Evolutionary conservation across 2,888 invertebrate species (phyloP).

Genomic region (Nymphalis c-album): DNA sequence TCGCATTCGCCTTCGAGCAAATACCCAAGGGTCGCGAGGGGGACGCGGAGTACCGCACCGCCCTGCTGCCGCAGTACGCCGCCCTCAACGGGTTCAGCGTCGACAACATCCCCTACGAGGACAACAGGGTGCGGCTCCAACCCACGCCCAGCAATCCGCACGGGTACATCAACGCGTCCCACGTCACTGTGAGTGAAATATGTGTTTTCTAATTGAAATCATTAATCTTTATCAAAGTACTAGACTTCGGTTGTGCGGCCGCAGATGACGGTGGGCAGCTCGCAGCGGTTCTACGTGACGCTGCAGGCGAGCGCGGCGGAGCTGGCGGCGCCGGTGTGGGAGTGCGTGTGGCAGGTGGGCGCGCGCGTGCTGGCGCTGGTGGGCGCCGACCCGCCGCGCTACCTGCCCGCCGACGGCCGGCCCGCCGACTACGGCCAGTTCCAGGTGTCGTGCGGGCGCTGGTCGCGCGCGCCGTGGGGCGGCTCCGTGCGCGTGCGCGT

Average conservation of each 20-base stretch:
- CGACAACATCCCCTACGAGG: slow-evolving; percentile 94
- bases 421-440: slow-evolving; percentile 80
- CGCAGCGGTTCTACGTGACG: slow-evolving; percentile 90
- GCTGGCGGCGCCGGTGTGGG: slow-evolving; percentile 86
- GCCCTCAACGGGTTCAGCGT: slow-evolving; percentile 80
- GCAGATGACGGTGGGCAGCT: slow-evolving; percentile 90
- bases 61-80: slow-evolving; percentile 86
- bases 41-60: slow-evolving; percentile 84
- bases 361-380: slow-evolving; percentile 90
- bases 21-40: slow-evolving; percentile 87
- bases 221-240: not conserved
- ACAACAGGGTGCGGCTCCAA: slow-evolving; percentile 91
- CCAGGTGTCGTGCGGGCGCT: slow-evolving; percentile 52
- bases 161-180: slow-evolving; percentile 96
- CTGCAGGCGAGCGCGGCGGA: slow-evolving; percentile 42
- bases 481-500: slow-evolving; percentile 61
- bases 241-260: no score
- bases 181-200: slow-evolving; percentile 85
- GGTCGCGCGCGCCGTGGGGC: slow-evolving; percentile 65
- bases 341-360: slow-evolving; percentile 94
- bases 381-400: slow-evolving; percentile 80
- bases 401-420: slow-evolving; percentile 79
- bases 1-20: slow-evolving; percentile 92
- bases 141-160: slow-evolving; percentile 90
- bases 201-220: not conserved